Base-by-base conservation (phyloP, 2,113 vertebrate species). In the Phaethon lepturus region DNA sequence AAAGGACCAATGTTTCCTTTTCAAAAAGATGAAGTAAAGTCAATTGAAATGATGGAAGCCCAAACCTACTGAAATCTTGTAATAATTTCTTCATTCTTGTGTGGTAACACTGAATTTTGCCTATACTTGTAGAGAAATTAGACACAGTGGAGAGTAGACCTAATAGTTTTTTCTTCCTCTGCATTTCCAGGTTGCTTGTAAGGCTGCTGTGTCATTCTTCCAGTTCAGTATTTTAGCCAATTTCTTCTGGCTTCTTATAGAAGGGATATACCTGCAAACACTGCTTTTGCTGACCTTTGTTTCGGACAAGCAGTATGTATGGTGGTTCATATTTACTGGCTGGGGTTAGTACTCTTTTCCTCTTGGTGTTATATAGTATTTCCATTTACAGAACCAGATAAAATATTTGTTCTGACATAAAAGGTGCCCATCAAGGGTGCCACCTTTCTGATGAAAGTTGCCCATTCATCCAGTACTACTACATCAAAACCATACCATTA, bases 241-340 rank as follows among this genome's bases (percentile, higher is more conserved):
- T 94, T 99, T 99, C 98, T 99, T 99, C 97, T 99, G 99, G 99
- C 88, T 99, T 77, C 97, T 99, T 80, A 99, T 99, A 31, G 99
- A 99, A 95, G 99, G 99, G 58, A 98, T 99, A 98, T 99, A 99
- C 91, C 98, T 99, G 68, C 99, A 99, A 86, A 99, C 99, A 2
- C 96, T 99, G 85, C 98, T 99, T 76, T 98, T 98, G 24, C 96
- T 99, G 72, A 98, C 99, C 55, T 99, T 99, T 47, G 98, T 99
- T 91, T 99, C 98, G 1, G 98, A 99, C 97, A 98, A 97, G 97
- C 99, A 99, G 79, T 99, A 99, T 88, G 99, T 99, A 87, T 99
- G 99, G 99, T 99, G 98, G 98, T 99, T 99, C 98, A 98, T 99
- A 80, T 84, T 99, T 53, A 97, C 98, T 74, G 99, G 99, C 82